Evolutionary conservation across 2,888 invertebrate species (phyloP).

Genomic region (Physocephala rufipes): DNA sequence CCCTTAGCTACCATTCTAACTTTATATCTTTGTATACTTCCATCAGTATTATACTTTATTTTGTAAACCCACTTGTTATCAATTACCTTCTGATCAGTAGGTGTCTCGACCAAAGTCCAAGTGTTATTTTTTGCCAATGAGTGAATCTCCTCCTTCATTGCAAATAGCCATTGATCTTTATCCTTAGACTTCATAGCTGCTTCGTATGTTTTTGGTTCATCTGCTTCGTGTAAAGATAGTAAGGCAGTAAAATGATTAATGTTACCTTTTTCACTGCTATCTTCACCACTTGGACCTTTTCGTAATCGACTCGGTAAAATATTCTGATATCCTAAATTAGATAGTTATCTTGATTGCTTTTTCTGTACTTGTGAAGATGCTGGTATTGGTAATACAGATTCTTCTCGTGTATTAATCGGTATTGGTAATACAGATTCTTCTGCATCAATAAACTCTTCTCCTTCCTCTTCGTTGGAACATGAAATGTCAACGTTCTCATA

Average conservation of each 20-base stretch:
- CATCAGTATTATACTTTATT: slow-evolving; percentile 18
- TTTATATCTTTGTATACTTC: neutral
- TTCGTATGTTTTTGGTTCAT: slow-evolving; percentile 7
- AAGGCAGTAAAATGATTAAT: slow-evolving; percentile 33
- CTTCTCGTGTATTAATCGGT: too few relatives aligned
- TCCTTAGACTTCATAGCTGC: neutral
- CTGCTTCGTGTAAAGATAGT: slow-evolving; percentile 7
- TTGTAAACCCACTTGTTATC: slow-evolving; percentile 52
- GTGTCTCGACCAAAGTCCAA: slow-evolving; percentile 41
- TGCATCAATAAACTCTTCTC: too few relatives aligned
- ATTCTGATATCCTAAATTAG: too few relatives aligned
- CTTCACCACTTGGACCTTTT: neutral
- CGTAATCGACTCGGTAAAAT: slow-evolving; percentile 7
- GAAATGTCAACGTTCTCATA: neutral
- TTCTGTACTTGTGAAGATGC: too few relatives aligned
- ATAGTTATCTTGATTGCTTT: too few relatives aligned
- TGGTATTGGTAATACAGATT: too few relatives aligned
- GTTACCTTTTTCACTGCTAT: slow-evolving; percentile 6
- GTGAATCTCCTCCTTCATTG: slow-evolving; percentile 43
- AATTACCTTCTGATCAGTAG: slow-evolving; percentile 42
- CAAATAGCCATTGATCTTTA: slow-evolving; percentile 13
- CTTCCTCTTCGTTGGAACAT: neutral
- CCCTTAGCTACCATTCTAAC: neutral
- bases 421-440: too few relatives aligned
- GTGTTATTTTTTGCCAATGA: slow-evolving; percentile 42